These are phyloP conservation scores for Tetanocera ferruginea DNA, from an alignment of 2,888 invertebrate species.

Conservation along the genomic window DNA sequence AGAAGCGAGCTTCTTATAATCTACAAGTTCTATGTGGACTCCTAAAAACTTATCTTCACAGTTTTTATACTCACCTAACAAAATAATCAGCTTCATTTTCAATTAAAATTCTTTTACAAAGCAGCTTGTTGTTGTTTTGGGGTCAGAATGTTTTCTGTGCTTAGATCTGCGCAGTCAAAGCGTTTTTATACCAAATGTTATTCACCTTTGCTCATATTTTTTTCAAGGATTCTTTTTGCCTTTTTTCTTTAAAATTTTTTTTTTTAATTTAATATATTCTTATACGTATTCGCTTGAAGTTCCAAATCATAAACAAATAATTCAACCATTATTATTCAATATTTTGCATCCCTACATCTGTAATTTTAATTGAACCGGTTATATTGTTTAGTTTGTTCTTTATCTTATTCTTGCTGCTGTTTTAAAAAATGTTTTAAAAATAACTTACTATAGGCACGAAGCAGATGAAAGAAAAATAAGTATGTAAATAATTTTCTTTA, in stretches of 20 bases:
- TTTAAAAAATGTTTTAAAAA: not conserved
- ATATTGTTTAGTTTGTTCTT: too few species aligned
- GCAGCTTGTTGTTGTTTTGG: not conserved
- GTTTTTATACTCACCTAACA: slow-evolving; percentile 18
- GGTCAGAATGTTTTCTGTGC: slow-evolving; percentile 17
- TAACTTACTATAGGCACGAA: not conserved
- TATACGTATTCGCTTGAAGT: not conserved
- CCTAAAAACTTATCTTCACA: too few species aligned
- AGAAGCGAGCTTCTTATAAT: too few species aligned
- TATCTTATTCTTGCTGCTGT: not conserved
- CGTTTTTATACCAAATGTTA: slow-evolving; percentile 13
- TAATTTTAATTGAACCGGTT: not conserved
- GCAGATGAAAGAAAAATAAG: not conserved
- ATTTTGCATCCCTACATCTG: not conserved
- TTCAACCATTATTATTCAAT: too few species aligned
- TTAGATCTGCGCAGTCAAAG: not conserved
- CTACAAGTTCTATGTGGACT: too few species aligned
- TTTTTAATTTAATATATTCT: not conserved
- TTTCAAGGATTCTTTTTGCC: not conserved
- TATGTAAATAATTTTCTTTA: not conserved
- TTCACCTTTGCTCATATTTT: not conserved
- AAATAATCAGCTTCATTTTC: slow-evolving; percentile 6
- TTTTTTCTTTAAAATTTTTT: not conserved
- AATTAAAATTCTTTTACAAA: not conserved
- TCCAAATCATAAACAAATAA: not conserved